A percentile compares a stretch with the other conserved stretches of the same genome.
These are phyloP conservation scores for Lytechinus variegatus DNA, from an alignment of 35 echinoderm and acorn worm genomes.

Conservation along the genomic window DNA sequence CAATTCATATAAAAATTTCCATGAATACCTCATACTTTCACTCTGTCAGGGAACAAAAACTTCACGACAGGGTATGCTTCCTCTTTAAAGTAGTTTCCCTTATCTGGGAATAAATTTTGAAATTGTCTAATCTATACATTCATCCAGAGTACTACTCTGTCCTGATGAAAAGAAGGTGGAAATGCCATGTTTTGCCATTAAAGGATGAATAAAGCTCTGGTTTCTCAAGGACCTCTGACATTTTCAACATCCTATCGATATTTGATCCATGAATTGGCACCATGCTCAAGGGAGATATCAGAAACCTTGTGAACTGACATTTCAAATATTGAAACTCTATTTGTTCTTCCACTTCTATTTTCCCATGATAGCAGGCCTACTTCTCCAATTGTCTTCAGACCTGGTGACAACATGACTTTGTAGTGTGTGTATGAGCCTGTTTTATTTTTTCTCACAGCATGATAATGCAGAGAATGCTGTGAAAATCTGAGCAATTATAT, in stretches of 20 bases:
- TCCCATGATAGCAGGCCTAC: background rate
- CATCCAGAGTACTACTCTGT: background rate
- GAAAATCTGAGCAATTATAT: no score
- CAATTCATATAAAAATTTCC: no score
- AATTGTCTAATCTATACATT: background rate
- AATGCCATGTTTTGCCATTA: background rate
- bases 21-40: no score
- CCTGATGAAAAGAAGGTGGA: background rate
- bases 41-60: no score
- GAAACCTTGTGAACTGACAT: constrained; percentile 1
- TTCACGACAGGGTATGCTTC: no score
- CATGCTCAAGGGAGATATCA: constrained; percentile 10
- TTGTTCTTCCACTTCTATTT: background rate
- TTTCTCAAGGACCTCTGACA: constrained; percentile 13
- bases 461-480: background rate
- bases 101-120: no score
- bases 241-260: constrained; percentile 2
- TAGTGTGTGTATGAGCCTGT: background rate
- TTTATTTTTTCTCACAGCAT: background rate
- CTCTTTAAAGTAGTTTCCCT: no score
- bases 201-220: background rate
- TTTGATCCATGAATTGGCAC: constrained; percentile 18
- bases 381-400: background rate
- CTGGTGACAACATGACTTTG: background rate
- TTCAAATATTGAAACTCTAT: background rate